Base-by-base conservation (phyloP, 2,797 vertebrate genomes). In the Argyrosomus regius region DNA sequence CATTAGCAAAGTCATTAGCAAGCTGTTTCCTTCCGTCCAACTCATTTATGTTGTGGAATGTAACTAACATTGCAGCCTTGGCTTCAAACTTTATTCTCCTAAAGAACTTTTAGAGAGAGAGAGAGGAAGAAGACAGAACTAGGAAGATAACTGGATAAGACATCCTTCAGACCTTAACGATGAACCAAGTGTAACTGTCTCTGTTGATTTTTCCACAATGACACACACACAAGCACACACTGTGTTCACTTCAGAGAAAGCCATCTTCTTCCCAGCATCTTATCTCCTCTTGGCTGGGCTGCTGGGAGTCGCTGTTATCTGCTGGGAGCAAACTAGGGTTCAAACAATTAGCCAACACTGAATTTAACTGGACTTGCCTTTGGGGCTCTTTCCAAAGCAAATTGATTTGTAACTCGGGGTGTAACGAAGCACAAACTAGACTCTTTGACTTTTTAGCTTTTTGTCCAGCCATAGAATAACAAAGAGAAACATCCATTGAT, bases 251-350 rank as follows among this genome's bases (percentile, higher is more conserved):
- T 56, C 68, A 58, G 26, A 66, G 59, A 7, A 45, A 78, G 62
- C 63, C 65, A 39, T 74, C 31, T 52, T 63, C 53, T 58, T 53
- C 54, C 66, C 81, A 59, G 22, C 2, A 0, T 57, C 82, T 86
- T 88, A 86, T 91, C 84, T 62, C 54, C 57, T 48, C 72, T 57
- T n/a, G 49, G 46, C 50, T 16, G 3, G 14, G 18, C 46, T 58
- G 53, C 4, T 9, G 10, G 70, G 71, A 78, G 68, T 80, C 68
- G 4, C 62, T 16, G 17, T 69, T 81, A 88, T 87, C 78, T 66
- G 24, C 54, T 39, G 45, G 62, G 66, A 76, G 65, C 31, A 24
- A 72, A 74, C 79, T 17, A n/a, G 14, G 26, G 20, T 62, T 82
- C 65, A 17, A 45, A 73, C 59, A 71, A 63, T 4, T 35, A 52